Evolutionary conservation across 2,888 invertebrate genomes (phyloP).

Genomic region (Cantharis nigra): DNA sequence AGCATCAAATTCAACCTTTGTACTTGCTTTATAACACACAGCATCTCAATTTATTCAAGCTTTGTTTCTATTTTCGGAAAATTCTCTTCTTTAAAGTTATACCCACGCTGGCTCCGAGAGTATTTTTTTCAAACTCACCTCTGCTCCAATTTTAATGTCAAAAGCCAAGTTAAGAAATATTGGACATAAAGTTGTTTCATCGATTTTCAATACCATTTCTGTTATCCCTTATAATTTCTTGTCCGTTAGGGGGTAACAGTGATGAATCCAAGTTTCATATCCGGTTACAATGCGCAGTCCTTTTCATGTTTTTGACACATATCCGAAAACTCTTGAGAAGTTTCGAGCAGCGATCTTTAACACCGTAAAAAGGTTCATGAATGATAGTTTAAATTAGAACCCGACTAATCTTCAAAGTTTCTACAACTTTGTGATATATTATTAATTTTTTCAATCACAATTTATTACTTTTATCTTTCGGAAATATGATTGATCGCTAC

Average conservation of each 20-base stretch:
- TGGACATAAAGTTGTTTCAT: neutral
- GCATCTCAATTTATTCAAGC: slow-evolving; percentile 20
- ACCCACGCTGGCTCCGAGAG: neutral
- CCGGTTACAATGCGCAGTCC: neutral
- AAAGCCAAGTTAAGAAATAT: neutral
- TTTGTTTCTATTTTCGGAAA: neutral
- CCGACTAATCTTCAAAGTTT: neutral
- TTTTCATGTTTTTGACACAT: neutral
- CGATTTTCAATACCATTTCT: neutral
- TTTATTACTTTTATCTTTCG: neutral
- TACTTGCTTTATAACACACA: slow-evolving; percentile 7
- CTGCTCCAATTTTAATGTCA: neutral
- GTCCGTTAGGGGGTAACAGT: neutral
- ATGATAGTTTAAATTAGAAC: neutral
- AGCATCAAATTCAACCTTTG: slow-evolving; percentile 21
- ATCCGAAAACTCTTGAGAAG: neutral
- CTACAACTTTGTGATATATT: neutral
- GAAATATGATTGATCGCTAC: neutral
- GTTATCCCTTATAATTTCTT: neutral
- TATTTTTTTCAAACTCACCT: neutral
- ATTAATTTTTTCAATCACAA: neutral
- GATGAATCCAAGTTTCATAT: neutral
- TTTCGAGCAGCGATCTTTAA: neutral
- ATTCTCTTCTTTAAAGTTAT: neutral
- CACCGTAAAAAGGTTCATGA: neutral